A percentile compares a stretch with the other conserved stretches of the same genome.
phyloP scores from a whole-genome alignment of 2,797 vertebrate species.

The Cyclopterus lumpus region DNA sequence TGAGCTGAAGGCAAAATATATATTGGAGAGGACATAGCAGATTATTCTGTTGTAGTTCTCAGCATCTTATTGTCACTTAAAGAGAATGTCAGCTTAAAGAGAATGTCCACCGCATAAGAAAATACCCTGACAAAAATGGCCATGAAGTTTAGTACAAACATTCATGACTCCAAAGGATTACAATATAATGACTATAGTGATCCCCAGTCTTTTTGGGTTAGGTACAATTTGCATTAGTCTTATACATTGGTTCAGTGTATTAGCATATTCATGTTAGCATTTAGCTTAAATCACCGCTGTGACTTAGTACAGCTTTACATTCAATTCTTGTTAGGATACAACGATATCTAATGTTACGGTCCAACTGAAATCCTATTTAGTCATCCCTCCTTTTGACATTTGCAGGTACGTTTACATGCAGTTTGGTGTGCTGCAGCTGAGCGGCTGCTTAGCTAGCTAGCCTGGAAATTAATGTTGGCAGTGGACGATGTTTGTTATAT shows the following conservation, averaged over 20 bases:
- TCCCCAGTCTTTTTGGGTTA: background rate
- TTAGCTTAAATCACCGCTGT: background rate
- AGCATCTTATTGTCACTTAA: background rate
- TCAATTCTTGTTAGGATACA: background rate
- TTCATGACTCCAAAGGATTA: background rate
- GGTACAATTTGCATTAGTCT: background rate
- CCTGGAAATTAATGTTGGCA: background rate
- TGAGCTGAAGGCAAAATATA: constrained; percentile 1
- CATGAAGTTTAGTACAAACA: background rate
- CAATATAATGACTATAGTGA: background rate
- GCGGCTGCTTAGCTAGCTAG: background rate
- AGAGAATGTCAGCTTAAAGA: background rate
- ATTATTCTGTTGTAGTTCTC: background rate
- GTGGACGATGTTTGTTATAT: background rate
- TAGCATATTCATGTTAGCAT: background rate
- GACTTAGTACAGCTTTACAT: background rate
- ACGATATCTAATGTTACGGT: background rate
- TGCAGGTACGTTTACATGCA: background rate
- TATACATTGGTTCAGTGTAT: background rate
- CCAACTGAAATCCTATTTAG: background rate
- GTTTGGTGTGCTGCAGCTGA: background rate
- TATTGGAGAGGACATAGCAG: background rate
- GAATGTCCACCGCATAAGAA: background rate
- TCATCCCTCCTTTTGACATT: background rate
- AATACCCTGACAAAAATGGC: background rate